These are phyloP conservation scores for Trichechus manatus DNA, from an alignment of 2,113 vertebrate genomes.

Conservation along the genomic window DNA sequence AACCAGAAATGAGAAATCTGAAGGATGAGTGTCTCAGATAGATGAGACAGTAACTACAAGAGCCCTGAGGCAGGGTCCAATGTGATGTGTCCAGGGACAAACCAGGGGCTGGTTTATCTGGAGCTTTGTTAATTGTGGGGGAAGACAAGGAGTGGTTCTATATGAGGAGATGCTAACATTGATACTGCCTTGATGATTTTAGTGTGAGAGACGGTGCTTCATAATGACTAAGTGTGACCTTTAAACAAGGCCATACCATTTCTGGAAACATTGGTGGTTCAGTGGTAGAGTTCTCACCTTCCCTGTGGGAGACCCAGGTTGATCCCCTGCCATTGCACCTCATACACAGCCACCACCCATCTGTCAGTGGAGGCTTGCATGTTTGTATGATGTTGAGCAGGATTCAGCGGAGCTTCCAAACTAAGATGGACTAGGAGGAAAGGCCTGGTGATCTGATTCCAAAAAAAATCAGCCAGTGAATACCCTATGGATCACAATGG, in stretches of 20 bases:
- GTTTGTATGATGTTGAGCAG: not conserved
- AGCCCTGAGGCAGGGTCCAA: not conserved
- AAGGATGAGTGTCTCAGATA: not conserved
- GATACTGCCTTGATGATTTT: not conserved
- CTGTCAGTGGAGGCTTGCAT: not conserved
- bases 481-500: not conserved
- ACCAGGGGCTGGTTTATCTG: not conserved
- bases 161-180: not conserved
- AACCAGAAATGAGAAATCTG: not conserved
- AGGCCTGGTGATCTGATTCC: not conserved
- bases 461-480: not conserved
- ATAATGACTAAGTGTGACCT: not conserved
- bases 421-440: not conserved
- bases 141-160: not conserved
- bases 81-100: too few relatives aligned
- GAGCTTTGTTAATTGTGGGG: not conserved
- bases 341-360: not conserved
- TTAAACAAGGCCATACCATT: not conserved
- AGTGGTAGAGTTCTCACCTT: not conserved
- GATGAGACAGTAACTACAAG: not conserved
- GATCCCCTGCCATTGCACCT: not conserved
- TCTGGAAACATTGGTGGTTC: not conserved
- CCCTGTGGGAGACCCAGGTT: not conserved
- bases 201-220: not conserved
- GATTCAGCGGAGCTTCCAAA: not conserved